Evolutionary conservation across 1,140 invertebrate species (phyloP), one percentile per base, ranked within the genome.

Genomic region (Dermatophagoides farinae): DNA sequence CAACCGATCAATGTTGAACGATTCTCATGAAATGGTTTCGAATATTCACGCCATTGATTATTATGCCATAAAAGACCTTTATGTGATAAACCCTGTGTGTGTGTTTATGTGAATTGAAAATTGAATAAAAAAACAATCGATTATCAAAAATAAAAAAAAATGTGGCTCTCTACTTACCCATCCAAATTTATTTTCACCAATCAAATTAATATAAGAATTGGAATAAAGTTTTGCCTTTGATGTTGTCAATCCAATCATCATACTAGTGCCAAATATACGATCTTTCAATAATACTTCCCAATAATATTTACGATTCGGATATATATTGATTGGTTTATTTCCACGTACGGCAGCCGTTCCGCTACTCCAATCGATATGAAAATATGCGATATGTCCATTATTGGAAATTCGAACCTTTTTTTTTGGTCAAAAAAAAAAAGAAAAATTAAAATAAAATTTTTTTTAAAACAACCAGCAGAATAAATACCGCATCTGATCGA

Each of bases 241-340:
- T 1, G 83, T 84, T 2, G 78, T 80, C 9, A 85, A 75, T 37
- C 83, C 83, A 64, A 84, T 81, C 83, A 84, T 84, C 72, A 85
- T 83, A 61, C 80, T 82, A 0, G 82, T 85, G 31, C 82, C 82
- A 65, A 83, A 84, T 25, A 84, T 75, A 39, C 82, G 70, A 64
- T 80, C 77, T 0, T 78, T 78, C 0, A 84, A 71, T 43, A 75
- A 69, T 37, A 84, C 70, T 69, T 84, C 82, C 82, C 82, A 84
- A 68, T 82, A 84, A 67, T 79, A 79, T 18, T 73, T 71, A 1
- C 77, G 78, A 5, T 67, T 69, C n/a, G 12, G 18, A 65, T 78
- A 77, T 2, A 31, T 31, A 67, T 83, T 83, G 0, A 85, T 70
- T 1, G 78, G 68, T 11, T 76, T 69, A 16, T 77, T 80, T 6